Evolutionary conservation across 2,113 vertebrate species (phyloP).

Genomic region (Macroglossus sobrinus): DNA sequence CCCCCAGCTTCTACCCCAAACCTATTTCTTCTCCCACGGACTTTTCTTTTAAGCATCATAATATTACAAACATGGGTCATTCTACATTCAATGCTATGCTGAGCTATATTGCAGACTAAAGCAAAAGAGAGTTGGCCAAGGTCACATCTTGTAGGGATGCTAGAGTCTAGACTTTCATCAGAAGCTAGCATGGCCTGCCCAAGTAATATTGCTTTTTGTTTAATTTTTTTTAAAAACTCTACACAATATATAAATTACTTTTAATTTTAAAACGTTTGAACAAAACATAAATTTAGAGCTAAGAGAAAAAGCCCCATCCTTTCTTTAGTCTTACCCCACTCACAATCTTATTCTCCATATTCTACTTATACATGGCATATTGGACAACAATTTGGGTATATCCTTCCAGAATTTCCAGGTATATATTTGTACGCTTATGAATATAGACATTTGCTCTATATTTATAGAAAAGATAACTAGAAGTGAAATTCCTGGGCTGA

Average conservation of each 20-base stretch:
- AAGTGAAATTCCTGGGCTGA: neutral
- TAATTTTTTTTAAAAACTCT: neutral
- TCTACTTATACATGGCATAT: neutral
- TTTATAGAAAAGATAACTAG: neutral
- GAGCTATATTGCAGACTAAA: neutral
- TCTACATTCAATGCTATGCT: too few relatives aligned
- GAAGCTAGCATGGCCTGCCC: neutral
- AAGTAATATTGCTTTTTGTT: neutral
- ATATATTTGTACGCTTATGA: neutral
- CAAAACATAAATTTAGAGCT: neutral
- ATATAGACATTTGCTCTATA: neutral
- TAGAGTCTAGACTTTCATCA: neutral
- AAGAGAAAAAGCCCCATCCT: neutral
- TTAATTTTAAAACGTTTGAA: neutral
- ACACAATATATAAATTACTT: neutral
- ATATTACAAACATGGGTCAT: neutral
- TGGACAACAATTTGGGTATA: neutral
- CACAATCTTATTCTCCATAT: neutral
- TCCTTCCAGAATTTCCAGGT: neutral
- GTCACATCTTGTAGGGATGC: neutral
- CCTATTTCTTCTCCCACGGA: neutral
- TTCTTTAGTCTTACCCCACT: neutral
- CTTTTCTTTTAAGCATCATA: neutral
- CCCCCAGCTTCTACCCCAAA: neutral
- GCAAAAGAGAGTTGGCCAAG: neutral